Base-by-base conservation (phyloP, 23 tunicate genomes). In the Clavelina lepadiformis region DNA sequence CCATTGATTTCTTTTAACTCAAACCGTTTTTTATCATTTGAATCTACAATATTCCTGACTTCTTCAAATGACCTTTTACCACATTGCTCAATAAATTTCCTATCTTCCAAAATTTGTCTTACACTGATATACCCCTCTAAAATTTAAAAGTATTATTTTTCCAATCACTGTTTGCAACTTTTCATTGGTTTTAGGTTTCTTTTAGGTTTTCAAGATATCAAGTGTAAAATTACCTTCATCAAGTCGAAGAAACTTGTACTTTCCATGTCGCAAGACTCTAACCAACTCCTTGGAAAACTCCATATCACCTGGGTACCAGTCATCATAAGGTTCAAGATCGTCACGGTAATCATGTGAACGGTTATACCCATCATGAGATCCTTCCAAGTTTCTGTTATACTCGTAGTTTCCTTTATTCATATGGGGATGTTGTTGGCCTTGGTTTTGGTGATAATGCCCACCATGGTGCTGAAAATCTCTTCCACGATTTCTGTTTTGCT, bases 81-180 rank as follows among this genome's bases (percentile, higher is more conserved):
- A 21, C 56, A 19, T 2, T 23, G 28, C 26, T 31, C 24, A 58
- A 44, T 26, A 36, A 78, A 78, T 26, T 31, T 23, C 30, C 34
- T 45, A 46, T 78, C 68, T 29, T 46, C 57, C 58, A 78, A 30
- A 13, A 78, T 38, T 28, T 30, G 34, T 38, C 58, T 58, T 20
- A 78, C 84, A 19, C 46, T 34, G 22, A 69, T 36, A 47, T 55
- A 78, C 3, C 84, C 84, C 47, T 78, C 84, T 78, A 61, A 23
- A 47, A 77, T 30, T 23, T 0, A 22, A 29, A 68, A 22, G 11
- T 24, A 28, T 35, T 19, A 41, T 38, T 11, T n/a, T 18, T 41
- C 49, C 11, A 8, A 41, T 8, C 15, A 41, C 49, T 11, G 49
- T 11, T n/a, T n/a, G n/a, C n/a, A n/a, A n/a, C n/a, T n/a, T n/a